A percentile compares a stretch with the other conserved stretches of the same genome.
These are phyloP conservation scores for Mixornis gularis DNA, from an alignment of 2,113 vertebrate species.

Conservation along the genomic window DNA sequence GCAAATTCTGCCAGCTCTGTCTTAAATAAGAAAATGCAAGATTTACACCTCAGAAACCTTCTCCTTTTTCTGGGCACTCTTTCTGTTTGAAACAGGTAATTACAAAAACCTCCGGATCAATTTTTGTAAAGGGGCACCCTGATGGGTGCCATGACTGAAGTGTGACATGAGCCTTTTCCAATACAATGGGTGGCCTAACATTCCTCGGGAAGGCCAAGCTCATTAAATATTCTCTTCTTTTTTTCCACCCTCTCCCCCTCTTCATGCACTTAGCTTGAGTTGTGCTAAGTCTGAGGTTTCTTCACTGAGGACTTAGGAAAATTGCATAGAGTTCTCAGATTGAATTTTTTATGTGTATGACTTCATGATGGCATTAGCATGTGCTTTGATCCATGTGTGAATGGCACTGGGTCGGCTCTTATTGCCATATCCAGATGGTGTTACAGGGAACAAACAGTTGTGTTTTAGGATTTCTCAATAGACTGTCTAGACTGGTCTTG, in stretches of 20 bases:
- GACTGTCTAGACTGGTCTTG: slow-evolving; percentile 98
- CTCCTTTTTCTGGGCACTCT: slow-evolving; percentile 59
- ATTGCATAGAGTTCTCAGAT: slow-evolving; percentile 80
- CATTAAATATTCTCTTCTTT: slow-evolving; percentile 80
- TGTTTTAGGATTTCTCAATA: slow-evolving; percentile 97
- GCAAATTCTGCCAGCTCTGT: slow-evolving; percentile 52
- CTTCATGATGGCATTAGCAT: slow-evolving; percentile 83
- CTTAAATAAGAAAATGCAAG: slow-evolving; percentile 57
- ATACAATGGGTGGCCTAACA: slow-evolving; percentile 84
- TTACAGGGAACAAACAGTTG: slow-evolving; percentile 93
- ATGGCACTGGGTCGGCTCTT: slow-evolving; percentile 87
- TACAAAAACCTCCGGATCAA: slow-evolving; percentile 76
- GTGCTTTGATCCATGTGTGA: slow-evolving; percentile 90
- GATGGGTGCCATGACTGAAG: slow-evolving; percentile 78
- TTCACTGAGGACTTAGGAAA: slow-evolving; percentile 79
- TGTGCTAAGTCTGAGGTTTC: slow-evolving; percentile 74
- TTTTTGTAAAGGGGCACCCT: slow-evolving; percentile 82
- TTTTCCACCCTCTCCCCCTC: slow-evolving; percentile 58
- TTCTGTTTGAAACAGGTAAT: slow-evolving; percentile 75
- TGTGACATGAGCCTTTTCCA: slow-evolving; percentile 82
- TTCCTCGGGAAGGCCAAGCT: slow-evolving; percentile 76
- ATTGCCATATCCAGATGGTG: slow-evolving; percentile 98
- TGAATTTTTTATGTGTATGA: slow-evolving; percentile 86
- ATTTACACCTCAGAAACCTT: slow-evolving; percentile 66
- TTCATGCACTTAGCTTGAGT: slow-evolving; percentile 74